phyloP scores from a whole-genome alignment of 2,888 invertebrate genomes.

The Acanthococcus lagerstroemiae region DNA sequence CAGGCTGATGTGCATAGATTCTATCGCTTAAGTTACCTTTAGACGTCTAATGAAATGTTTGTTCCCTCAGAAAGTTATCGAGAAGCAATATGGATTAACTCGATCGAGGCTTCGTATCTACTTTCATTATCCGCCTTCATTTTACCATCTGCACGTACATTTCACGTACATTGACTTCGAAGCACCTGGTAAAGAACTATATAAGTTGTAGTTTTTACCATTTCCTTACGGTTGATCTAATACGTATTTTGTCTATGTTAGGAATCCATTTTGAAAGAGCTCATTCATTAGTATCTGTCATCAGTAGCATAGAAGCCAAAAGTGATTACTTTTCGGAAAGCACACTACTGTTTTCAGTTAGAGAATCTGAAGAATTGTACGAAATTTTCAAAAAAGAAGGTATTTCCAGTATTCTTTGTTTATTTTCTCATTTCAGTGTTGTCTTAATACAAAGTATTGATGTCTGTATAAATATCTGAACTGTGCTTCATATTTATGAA shows the following conservation, averaged over 20 bases:
- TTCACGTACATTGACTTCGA: constrained; percentile 72
- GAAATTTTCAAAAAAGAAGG: not conserved
- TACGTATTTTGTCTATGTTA: not conserved
- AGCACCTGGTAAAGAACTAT: too few species aligned
- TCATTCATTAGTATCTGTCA: constrained; percentile 77
- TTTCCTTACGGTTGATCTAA: too few species aligned
- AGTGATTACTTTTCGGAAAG: constrained; percentile 74
- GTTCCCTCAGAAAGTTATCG: constrained; percentile 63
- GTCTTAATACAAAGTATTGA: too few species aligned
- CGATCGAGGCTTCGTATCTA: constrained; percentile 67
- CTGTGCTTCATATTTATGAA: too few species aligned
- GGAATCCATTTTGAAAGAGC: constrained; percentile 57
- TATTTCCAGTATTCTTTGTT: too few species aligned
- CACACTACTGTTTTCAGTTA: constrained; percentile 67
- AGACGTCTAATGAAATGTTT: too few species aligned
- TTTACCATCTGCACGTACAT: constrained; percentile 93
- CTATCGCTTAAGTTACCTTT: too few species aligned
- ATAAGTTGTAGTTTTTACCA: too few species aligned
- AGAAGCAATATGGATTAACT: constrained; percentile 62
- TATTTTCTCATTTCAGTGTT: too few species aligned
- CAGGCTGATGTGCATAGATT: too few species aligned
- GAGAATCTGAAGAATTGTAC: constrained; percentile 52
- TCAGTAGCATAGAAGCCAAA: constrained; percentile 75
- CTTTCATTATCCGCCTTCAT: constrained; percentile 92
- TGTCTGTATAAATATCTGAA: too few species aligned